Evolutionary conservation across 2,797 vertebrate species (phyloP).

Genomic region (Naso thynnoides): DNA sequence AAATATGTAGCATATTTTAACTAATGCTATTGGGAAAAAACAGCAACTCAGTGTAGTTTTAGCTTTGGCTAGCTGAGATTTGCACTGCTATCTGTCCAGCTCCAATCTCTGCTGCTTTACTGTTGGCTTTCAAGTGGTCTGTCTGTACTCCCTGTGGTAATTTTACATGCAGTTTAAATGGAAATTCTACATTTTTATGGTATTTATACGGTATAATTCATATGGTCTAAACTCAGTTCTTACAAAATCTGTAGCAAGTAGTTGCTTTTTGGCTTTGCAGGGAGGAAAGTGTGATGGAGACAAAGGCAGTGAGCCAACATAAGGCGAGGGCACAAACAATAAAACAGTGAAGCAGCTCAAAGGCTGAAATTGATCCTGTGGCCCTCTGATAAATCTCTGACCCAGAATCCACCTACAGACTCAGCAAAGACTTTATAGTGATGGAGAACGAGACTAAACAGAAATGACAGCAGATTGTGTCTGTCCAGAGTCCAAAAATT

Average conservation of each 20-base stretch:
- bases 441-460: conserved; percentile 57
- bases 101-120: background rate
- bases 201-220: background rate
- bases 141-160: background rate
- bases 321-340: conserved; percentile 28
- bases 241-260: background rate
- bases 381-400: conserved; percentile 61
- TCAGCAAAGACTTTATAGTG: conserved; percentile 44
- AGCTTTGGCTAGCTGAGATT: background rate
- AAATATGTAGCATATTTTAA: background rate
- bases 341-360: conserved; percentile 42
- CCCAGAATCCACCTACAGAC: conserved; percentile 50
- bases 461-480: conserved; percentile 25
- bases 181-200: background rate
- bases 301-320: conserved; percentile 6
- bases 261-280: conserved; percentile 16
- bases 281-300: conserved; percentile 1
- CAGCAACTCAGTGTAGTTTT: background rate
- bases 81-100: background rate
- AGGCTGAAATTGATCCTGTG: conserved; percentile 60
- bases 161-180: background rate
- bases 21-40: background rate
- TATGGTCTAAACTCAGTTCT: background rate
- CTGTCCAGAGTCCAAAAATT: conserved; percentile 42
- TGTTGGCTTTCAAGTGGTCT: background rate